Base-by-base conservation (phyloP, 2,797 vertebrate genomes). In the Hoplostethus mediterraneus region DNA sequence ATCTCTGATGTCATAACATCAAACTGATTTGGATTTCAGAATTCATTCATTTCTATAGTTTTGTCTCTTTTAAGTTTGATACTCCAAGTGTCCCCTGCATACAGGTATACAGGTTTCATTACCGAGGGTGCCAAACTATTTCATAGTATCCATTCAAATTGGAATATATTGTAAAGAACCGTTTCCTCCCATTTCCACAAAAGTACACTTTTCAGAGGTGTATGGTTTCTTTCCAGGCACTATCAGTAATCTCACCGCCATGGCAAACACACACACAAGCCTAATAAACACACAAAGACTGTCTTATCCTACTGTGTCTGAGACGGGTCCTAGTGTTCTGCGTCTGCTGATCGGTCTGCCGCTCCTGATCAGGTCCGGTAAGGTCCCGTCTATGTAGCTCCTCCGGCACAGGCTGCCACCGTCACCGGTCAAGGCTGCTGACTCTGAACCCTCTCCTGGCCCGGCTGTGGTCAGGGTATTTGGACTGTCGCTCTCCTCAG, bases 331-430 rank as follows among this genome's bases (percentile, higher is more conserved):
- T 44, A 94, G 38, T 0, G 94, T 95, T 70, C 92, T 83, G 14
- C 94, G 89, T 61, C 94, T 84, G 65, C 82, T 3, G 0, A 95
- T 87, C 0, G 90, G 84, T 56, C 89, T 87, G 38, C 93, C 92
- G 7, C 82, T 90, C 51, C 89, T 90, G 47, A 95, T 80, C 67
- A 95, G 88, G 80, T 95, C 94, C 0, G 94, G 94, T 54, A 95
- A 55, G 6, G 76, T 90, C 65, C 85, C 73, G 3, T 93, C 88
- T 0, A 75, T 0, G 68, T 74, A 91, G 21, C 10, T 60, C 28
- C 55, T 80, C 71, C 73, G 78, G 5, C 61, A 54, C n/a, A 68
- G 6, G 56, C 28, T 78, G 36, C 25, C n/a, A 21, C 33, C 65
- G 1, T 64, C 84, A 2, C 8, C 7, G 0, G 21, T 6, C 2